Evolutionary conservation across 2,888 invertebrate species (phyloP), one percentile per base, ranked within the genome.

Genomic region (Scelioninae gen. 1): DNA sequence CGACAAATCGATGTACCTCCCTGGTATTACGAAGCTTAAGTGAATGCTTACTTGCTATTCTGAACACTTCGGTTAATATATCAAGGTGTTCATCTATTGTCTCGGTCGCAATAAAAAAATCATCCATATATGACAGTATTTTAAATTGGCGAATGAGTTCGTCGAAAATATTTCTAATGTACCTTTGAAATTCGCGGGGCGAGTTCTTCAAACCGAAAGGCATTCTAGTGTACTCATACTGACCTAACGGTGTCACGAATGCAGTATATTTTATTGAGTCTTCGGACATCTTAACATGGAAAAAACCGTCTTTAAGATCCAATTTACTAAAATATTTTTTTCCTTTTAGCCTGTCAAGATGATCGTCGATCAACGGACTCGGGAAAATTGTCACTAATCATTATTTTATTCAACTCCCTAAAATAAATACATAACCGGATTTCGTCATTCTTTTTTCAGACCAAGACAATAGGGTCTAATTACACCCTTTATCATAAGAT

Each of bases 141-240:
- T n/a, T n/a, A n/a, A n/a, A n/a, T n/a, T n/a, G n/a, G n/a, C n/a
- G 15, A 56, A 43, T 53, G 15, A 45, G 5, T 53, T 32, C n/a
- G n/a, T n/a, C n/a, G 29, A 58, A 55, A 38, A 60, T 45, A 7
- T 32, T 13, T 29, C 45, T 45, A 13, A 62, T 32, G 10, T 45
- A 62, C 7, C 62, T 40, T n/a, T 66, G 66, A 13, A 53, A 83
- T 9, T 69, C 75, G 16, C 74, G 69, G 15, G 89, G 88, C 40
- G 62, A 15, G 45, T 62, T 62, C 0, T 31, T 47, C 1, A 45
- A 31, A n/a, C 62, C 62, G 10, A 62, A 62, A 11, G 51, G 65
- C 51, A 68, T 68, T 9, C 55, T 1, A 1, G 9, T 6, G 11
- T 10, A 38, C 5, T 38, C 38, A 5, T 4, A 38, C 5, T 38